Conservation (phyloP, 23 tunicate genomes). For the Ciona savignyi region DNA sequence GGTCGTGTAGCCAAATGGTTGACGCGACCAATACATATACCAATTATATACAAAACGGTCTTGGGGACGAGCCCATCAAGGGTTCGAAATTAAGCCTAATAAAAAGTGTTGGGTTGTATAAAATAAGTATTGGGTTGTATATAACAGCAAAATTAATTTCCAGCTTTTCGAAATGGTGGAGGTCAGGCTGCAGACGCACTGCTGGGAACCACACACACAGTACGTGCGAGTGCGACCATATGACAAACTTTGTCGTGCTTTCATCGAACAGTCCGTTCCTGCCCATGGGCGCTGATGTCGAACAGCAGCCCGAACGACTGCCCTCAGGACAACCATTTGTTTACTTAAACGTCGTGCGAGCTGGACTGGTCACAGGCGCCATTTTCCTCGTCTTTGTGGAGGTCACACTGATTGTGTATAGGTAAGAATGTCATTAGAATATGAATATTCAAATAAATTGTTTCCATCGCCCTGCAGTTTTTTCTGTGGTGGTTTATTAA, state of each 20-base stretch:
- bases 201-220: slow-evolving; percentile 38
- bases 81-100: no score
- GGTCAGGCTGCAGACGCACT: slow-evolving; percentile 45
- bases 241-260: slow-evolving; percentile 74
- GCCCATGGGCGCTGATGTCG: slow-evolving; percentile 18
- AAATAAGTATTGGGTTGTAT: no score
- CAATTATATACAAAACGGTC: no score
- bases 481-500: no score
- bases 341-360: slow-evolving; percentile 34
- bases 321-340: neutral
- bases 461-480: no score
- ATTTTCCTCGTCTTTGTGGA: slow-evolving; percentile 34
- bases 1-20: no score
- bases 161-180: slow-evolving; percentile 59
- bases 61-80: no score
- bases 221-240: slow-evolving; percentile 76
- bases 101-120: no score
- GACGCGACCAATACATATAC: no score
- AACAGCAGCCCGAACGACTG: neutral
- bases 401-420: slow-evolving; percentile 26
- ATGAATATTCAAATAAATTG: no score
- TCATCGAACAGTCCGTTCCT: slow-evolving; percentile 56
- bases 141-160: no score
- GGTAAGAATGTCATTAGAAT: slow-evolving; percentile 29
- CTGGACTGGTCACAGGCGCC: slow-evolving; percentile 32